Percentiles rank a stretch among this genome's conserved stretches.
phyloP scores from a whole-genome alignment of 2,888 invertebrate genomes.

The Ceriagrion tenellum region DNA sequence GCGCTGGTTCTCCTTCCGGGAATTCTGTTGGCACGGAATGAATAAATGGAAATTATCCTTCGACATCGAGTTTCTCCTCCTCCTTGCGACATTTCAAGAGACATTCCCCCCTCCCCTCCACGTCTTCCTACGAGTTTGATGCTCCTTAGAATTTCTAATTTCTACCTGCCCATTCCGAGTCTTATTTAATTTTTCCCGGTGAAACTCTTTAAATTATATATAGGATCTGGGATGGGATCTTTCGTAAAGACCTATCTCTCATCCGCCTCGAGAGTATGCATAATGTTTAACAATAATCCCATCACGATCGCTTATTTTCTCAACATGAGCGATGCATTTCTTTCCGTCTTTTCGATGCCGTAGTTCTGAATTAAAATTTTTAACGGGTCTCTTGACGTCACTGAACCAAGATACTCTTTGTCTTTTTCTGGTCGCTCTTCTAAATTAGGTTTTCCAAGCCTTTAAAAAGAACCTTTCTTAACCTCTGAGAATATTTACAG shows the following conservation, averaged over 20 bases:
- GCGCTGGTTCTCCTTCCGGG: background rate
- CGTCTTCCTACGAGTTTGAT: slow-evolving; percentile 9
- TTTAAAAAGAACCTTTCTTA: background rate
- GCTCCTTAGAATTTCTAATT: slow-evolving; percentile 42
- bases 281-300: background rate
- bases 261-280: background rate
- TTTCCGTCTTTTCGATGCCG: background rate
- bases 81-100: background rate
- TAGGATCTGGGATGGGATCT: background rate
- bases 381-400: background rate
- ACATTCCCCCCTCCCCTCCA: background rate
- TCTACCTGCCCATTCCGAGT: slow-evolving; percentile 19
- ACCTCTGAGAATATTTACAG: background rate
- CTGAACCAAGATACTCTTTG: background rate
- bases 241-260: background rate
- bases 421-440: background rate
- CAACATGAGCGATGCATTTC: background rate
- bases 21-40: slow-evolving; percentile 56
- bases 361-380: background rate
- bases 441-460: slow-evolving; percentile 6
- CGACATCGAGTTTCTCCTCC: slow-evolving; percentile 52
- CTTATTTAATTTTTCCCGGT: slow-evolving; percentile 45
- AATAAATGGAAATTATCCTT: slow-evolving; percentile 66
- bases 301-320: background rate
- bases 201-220: slow-evolving; percentile 1